Evolutionary conservation across 2,113 vertebrate genomes (phyloP).

Genomic region (Cyprinodon brontotheroides): DNA sequence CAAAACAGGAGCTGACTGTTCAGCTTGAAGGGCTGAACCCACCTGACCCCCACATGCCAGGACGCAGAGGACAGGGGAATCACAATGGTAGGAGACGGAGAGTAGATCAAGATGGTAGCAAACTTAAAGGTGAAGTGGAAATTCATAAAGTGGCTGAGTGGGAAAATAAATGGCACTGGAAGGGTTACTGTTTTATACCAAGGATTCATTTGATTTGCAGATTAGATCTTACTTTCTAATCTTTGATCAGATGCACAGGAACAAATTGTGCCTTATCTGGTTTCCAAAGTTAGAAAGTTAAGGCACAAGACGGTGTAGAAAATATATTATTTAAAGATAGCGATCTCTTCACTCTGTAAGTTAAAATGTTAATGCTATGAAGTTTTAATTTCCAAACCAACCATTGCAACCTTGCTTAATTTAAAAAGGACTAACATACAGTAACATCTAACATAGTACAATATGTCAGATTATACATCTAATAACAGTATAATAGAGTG

Average conservation of each 20-base stretch:
- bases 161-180: too few relatives aligned
- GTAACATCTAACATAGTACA: too few relatives aligned
- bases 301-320: too few relatives aligned
- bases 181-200: too few relatives aligned
- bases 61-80: conserved; percentile 5
- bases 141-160: conserved; percentile 9
- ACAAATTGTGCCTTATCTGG: background rate
- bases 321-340: background rate
- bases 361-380: background rate
- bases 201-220: background rate
- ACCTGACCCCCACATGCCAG: conserved; percentile 42
- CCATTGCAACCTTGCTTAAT: too few relatives aligned
- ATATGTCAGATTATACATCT: too few relatives aligned
- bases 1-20: conserved; percentile 68
- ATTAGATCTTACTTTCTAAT: background rate
- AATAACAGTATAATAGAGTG: background rate
- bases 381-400: too few relatives aligned
- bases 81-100: conserved; percentile 6
- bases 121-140: background rate
- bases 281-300: too few relatives aligned
- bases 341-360: background rate
- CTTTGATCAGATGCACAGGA: background rate
- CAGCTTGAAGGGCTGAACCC: conserved; percentile 58
- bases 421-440: background rate
- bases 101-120: conserved; percentile 57